phyloP scores from a whole-genome alignment of 1,140 invertebrate genomes.

The Tetramorium alpestre region DNA sequence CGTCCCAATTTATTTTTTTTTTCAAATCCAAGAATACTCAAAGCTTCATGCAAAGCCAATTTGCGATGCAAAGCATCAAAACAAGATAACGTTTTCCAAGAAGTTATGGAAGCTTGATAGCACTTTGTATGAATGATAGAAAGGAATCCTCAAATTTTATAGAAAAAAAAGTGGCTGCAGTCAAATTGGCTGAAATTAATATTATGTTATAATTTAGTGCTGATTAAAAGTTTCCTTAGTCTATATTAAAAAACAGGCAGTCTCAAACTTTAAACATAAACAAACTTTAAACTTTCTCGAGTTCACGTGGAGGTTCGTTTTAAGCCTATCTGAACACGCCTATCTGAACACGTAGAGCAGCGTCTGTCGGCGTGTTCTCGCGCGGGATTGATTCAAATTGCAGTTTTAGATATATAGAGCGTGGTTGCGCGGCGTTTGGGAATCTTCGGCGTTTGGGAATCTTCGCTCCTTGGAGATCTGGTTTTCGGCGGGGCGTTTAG shows the following conservation, averaged over 20 bases:
- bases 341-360: neutral
- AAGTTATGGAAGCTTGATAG: neutral
- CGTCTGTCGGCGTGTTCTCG: slow-evolving; percentile 10
- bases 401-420: neutral
- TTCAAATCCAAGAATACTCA: neutral
- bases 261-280: neutral
- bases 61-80: neutral
- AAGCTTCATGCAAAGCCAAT: neutral
- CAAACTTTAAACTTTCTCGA: neutral
- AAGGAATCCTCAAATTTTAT: too few relatives aligned
- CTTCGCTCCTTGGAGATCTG: neutral
- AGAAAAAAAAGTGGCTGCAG: too few relatives aligned
- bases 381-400: neutral
- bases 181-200: too few relatives aligned
- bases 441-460: too few relatives aligned
- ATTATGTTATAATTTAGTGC: too few relatives aligned
- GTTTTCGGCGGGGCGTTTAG: slow-evolving; percentile 53
- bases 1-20: neutral
- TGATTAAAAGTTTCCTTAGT: too few relatives aligned
- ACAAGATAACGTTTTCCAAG: neutral
- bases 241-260: too few relatives aligned
- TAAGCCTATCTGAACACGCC: too few relatives aligned
- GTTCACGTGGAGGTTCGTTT: neutral
- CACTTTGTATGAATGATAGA: neutral
- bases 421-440: neutral